Conservation (phyloP, 2,113 vertebrate genomes). For the Brachionichthys hirsutus region DNA sequence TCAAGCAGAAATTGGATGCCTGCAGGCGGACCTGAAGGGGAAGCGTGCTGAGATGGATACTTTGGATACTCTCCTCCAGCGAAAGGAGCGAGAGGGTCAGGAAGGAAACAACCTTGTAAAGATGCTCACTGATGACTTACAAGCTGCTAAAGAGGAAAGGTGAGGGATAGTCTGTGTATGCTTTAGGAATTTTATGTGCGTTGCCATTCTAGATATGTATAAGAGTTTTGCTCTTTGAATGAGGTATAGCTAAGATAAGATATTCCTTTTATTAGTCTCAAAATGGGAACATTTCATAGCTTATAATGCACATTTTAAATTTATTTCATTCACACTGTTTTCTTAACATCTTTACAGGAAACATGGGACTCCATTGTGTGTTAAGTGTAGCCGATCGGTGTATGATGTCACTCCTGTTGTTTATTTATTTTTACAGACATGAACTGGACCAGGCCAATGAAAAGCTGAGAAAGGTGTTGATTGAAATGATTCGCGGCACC, state of each 20-base stretch:
- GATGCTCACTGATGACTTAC: conserved; percentile 84
- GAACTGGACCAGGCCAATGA: conserved; percentile 79
- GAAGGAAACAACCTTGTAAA: conserved; percentile 83
- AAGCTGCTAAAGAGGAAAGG: conserved; percentile 80
- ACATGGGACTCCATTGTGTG: neutral
- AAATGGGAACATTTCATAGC: too few relatives aligned
- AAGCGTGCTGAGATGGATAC: conserved; percentile 81
- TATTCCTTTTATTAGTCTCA: too few relatives aligned
- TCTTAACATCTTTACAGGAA: too few relatives aligned
- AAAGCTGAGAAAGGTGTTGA: conserved; percentile 80
- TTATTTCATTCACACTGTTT: too few relatives aligned
- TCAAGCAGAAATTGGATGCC: conserved; percentile 74
- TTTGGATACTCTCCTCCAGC: conserved; percentile 81
- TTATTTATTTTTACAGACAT: conserved; percentile 62
- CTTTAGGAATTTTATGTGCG: neutral
- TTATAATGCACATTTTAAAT: too few relatives aligned
- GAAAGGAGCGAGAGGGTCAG: conserved; percentile 82
- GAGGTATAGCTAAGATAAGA: too few relatives aligned
- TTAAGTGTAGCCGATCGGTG: neutral
- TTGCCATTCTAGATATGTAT: too few relatives aligned
- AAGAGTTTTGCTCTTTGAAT: too few relatives aligned
- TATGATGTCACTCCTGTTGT: neutral
- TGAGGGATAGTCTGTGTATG: conserved; percentile 37
- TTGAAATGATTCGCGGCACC: conserved; percentile 80
- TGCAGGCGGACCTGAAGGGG: conserved; percentile 78